Evolutionary conservation across 1,140 invertebrate genomes (phyloP), one percentile per base, ranked within the genome.

Genomic region (Zaprionus gabonicus): DNA sequence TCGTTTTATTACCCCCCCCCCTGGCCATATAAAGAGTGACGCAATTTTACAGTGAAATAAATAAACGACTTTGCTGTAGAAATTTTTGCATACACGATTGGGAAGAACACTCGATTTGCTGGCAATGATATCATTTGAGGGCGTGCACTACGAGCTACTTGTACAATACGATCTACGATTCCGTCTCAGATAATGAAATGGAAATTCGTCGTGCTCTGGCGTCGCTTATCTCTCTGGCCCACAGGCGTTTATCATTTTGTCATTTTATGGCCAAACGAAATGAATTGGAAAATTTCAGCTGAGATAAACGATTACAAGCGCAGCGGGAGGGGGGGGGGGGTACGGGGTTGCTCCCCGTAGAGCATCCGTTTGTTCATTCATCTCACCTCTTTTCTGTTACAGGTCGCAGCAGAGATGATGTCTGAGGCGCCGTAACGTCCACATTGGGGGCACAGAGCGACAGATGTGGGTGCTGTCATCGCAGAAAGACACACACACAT

Each of bases 401-500:
- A 51, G 12, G 20, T 6, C 10, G 10, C n/a, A 51, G n/a, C n/a
- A 10, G 25, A 56, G 53, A 67, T 56, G 65, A 28, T 44, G 46
- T 13, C 23, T 20, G 51, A 67, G 67, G 67, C 72, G 72, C 59
- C 68, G 46, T 25, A 4, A 71, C 82, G 80, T 82, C 82, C 76
- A 85, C 82, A 63, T 53, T 44, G 63, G 2, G 25, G n/a, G 20
- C 46, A 10, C 25, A 53, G 53, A 25, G 49, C 1, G 12, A 23
- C 34, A 57, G 57, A 57, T 82, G 83, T 88, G 77, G 84, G 84
- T 87, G 83, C 83, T 82, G 76, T 77, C 82, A 85, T 76, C 65
- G 44, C 65, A 68, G 51, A 71, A 68, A 68, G 66, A 64, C 44
- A 74, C 49, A 41, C 63, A 72, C 25, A 64, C 63, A 72, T 20